A percentile compares a stretch with the other conserved stretches of the same genome.
These are phyloP conservation scores for Acipenser transmontanus DNA, from an alignment of 2,797 vertebrate genomes.

Conservation along the genomic window DNA sequence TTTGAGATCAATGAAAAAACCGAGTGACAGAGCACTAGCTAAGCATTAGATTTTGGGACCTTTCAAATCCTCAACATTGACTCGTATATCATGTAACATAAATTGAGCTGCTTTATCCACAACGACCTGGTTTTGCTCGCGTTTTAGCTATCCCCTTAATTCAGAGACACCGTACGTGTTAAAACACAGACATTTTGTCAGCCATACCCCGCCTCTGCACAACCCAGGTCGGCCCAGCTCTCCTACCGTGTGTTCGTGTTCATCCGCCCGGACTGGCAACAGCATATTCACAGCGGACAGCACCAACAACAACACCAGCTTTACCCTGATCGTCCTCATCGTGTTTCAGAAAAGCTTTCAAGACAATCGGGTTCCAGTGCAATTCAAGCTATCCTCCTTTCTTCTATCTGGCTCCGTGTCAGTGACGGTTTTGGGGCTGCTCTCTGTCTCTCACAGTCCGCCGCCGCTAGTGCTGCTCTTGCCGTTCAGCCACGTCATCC, in stretches of 20 bases:
- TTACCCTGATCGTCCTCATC: constrained; percentile 65
- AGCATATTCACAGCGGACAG: constrained; percentile 45
- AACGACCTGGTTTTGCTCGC: no score
- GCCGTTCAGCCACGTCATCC: constrained; percentile 86
- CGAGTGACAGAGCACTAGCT: no score
- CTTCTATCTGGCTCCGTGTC: constrained; percentile 77
- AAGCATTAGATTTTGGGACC: no score
- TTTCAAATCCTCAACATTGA: no score
- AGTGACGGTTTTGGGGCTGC: constrained; percentile 57
- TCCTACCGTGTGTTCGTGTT: constrained; percentile 91
- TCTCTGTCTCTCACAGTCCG: constrained; percentile 38
- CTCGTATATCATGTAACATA: no score
- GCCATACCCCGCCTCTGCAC: no score
- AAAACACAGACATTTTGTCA: no score
- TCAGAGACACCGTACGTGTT: no score
- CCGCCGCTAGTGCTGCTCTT: constrained; percentile 39
- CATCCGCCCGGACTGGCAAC: constrained; percentile 70
- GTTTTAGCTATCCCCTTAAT: no score
- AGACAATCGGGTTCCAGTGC: constrained; percentile 62
- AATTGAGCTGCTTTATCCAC: no score
- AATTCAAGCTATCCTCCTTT: constrained; percentile 62
- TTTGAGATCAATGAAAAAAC: no score
- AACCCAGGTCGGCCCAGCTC: constrained; percentile 40
- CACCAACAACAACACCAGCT: constrained; percentile 47
- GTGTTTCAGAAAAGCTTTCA: constrained; percentile 48